Evolutionary conservation across 2,888 invertebrate species (phyloP).

Genomic region (Phaonia tiefii): DNA sequence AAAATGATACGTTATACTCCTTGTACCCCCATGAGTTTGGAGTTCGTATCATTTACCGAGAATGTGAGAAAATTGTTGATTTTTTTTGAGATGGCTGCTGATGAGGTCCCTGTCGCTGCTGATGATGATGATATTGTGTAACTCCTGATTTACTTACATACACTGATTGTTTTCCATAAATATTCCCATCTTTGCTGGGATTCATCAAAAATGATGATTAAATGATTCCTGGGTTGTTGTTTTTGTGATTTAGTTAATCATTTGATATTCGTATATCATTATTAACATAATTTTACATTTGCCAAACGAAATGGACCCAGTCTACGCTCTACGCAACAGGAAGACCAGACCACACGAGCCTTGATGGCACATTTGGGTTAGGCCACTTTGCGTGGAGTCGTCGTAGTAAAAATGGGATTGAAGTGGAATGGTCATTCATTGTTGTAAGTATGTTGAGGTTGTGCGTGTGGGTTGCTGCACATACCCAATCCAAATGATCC

Average conservation of each 20-base stretch:
- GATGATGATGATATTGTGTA: constrained; percentile 14
- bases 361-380: background rate
- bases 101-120: background rate
- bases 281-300: constrained; percentile 62
- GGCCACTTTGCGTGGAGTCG: background rate
- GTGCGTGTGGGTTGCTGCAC: constrained; percentile 54
- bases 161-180: background rate
- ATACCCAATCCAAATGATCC: constrained; percentile 20
- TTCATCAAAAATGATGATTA: constrained; percentile 42
- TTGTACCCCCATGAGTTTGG: background rate
- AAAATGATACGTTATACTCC: constrained; percentile 39
- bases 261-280: constrained; percentile 46
- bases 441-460: constrained; percentile 32
- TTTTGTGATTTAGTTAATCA: constrained; percentile 49
- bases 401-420: background rate
- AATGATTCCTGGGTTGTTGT: constrained; percentile 47
- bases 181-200: background rate
- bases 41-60: background rate
- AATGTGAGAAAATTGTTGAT: constrained; percentile 38
- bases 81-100: constrained; percentile 2
- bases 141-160: constrained; percentile 39
- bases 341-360: constrained; percentile 58
- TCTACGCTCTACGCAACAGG: background rate
- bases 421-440: background rate
- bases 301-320: constrained; percentile 19